phyloP scores from a whole-genome alignment of 2,113 vertebrate genomes.

The Bettongia penicillata region DNA sequence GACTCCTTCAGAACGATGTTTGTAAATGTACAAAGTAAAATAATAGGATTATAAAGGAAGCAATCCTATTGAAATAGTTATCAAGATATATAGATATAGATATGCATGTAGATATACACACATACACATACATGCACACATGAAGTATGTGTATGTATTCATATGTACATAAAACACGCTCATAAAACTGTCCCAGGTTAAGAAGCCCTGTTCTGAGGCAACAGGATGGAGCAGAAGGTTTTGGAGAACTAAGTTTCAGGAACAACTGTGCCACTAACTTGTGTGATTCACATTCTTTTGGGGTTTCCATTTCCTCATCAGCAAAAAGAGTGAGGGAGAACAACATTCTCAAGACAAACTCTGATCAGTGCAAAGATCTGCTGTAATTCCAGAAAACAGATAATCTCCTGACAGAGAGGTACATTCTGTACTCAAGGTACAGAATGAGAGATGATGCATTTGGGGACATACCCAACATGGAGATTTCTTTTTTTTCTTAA shows the following conservation, averaged over 20 bases:
- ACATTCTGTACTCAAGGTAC: background rate
- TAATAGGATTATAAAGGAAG: background rate
- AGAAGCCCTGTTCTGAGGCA: background rate
- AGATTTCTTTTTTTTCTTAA: background rate
- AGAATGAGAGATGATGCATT: background rate
- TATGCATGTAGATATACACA: background rate
- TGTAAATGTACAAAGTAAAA: background rate
- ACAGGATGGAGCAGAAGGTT: background rate
- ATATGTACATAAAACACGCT: background rate
- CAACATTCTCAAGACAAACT: background rate
- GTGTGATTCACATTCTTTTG: background rate
- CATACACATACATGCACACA: no score
- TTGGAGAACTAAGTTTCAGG: background rate
- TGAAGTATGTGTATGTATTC: no score
- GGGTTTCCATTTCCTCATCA: background rate
- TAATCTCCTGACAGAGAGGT: background rate
- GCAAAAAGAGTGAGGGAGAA: background rate
- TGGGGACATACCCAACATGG: background rate
- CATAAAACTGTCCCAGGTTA: background rate
- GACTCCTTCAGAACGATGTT: background rate
- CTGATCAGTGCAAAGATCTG: background rate
- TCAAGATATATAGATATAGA: background rate
- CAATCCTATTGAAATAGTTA: background rate
- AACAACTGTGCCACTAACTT: background rate
- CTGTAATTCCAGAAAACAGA: background rate